These are phyloP conservation scores for Lordiphosa clarofinis DNA, from an alignment of 1,140 invertebrate species.

Conservation along the genomic window DNA sequence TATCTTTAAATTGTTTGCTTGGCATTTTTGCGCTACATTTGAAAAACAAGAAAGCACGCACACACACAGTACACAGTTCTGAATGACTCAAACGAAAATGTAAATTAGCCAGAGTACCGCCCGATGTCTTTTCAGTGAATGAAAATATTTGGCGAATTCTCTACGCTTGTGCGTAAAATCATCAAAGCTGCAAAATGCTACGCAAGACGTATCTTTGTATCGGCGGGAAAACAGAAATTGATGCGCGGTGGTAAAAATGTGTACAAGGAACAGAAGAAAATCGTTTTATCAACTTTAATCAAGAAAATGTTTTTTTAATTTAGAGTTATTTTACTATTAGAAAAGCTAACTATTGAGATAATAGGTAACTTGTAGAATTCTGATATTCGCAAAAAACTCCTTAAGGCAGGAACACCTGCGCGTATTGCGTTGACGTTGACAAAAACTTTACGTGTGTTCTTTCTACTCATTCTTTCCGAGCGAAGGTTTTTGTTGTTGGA, in stretches of 20 bases:
- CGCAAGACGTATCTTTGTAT: constrained; percentile 27
- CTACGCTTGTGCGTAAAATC: constrained; percentile 65
- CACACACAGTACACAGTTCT: constrained; percentile 12
- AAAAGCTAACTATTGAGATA: too few species aligned
- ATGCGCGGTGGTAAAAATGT: constrained; percentile 5
- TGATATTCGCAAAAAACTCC: too few species aligned
- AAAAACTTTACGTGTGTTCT: too few species aligned
- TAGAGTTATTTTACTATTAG: too few species aligned
- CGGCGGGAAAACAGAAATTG: constrained; percentile 22
- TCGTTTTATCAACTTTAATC: neutral
- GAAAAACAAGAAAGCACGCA: constrained; percentile 9
- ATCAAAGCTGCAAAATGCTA: constrained; percentile 50
- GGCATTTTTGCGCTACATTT: constrained; percentile 41
- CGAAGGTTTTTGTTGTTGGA: too few species aligned
- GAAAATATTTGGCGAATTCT: constrained; percentile 48
- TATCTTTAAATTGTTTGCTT: constrained; percentile 14
- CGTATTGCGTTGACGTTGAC: too few species aligned
- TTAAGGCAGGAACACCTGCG: too few species aligned
- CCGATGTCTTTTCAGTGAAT: constrained; percentile 22
- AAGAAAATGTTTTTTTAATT: too few species aligned
- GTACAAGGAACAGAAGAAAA: neutral
- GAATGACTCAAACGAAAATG: constrained; percentile 38
- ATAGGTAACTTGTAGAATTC: too few species aligned
- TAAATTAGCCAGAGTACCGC: constrained; percentile 43
- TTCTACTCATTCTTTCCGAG: too few species aligned